phyloP scores from a whole-genome alignment of 2,888 invertebrate genomes.

The Himalopsyche japonica region DNA sequence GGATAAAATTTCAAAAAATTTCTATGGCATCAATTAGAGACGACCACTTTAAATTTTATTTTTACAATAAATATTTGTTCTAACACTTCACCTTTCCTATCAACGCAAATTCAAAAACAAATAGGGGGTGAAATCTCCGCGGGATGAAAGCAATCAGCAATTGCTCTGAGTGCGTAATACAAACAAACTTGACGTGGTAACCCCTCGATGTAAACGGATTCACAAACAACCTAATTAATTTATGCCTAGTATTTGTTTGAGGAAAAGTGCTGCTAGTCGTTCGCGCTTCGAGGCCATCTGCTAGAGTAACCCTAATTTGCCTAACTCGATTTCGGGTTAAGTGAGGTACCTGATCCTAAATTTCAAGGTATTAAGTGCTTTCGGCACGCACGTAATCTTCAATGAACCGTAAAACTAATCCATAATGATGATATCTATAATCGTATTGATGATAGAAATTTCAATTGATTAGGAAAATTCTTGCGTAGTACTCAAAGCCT shows the following conservation, averaged over 20 bases:
- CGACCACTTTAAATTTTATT: background rate
- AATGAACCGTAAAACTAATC: too few species aligned
- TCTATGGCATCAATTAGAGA: background rate
- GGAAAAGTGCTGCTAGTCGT: background rate
- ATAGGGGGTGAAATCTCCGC: background rate
- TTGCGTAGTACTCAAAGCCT: too few species aligned
- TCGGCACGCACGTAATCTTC: too few species aligned
- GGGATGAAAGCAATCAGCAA: background rate
- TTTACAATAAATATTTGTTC: background rate
- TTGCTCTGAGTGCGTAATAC: background rate
- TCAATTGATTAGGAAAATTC: too few species aligned
- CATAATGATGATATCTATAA: too few species aligned
- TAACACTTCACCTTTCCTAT: background rate
- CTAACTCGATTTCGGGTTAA: constrained; percentile 17
- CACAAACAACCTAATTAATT: constrained; percentile 16
- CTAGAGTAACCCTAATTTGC: constrained; percentile 7
- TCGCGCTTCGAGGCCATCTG: constrained; percentile 1
- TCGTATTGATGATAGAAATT: too few species aligned
- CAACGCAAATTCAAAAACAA: constrained; percentile 10
- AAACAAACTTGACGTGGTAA: background rate
- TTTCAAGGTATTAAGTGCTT: background rate
- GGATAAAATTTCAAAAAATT: background rate
- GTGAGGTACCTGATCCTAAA: constrained; percentile 1
- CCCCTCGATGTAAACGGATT: constrained; percentile 6
- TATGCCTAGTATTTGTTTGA: background rate